Evolutionary conservation across 2,888 invertebrate species (phyloP).

Genomic region (Busseola fusca): DNA sequence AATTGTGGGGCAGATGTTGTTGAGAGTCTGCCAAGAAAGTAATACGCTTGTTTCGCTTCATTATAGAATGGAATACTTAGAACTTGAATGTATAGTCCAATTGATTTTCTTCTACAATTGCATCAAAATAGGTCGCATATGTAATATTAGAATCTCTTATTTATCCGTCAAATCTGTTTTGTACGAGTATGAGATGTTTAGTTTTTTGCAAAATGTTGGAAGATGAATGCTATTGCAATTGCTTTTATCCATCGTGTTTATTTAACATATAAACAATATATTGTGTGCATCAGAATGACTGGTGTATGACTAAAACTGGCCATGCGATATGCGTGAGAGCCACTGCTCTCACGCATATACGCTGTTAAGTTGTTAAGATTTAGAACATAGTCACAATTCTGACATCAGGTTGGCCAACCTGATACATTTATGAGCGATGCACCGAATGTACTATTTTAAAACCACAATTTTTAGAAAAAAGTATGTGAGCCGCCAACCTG

Average conservation of each 20-base stretch:
- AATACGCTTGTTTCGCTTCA: conserved; percentile 39
- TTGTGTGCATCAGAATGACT: too few relatives aligned
- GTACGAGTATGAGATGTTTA: neutral
- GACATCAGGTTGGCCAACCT: too few relatives aligned
- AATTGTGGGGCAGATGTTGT: conserved; percentile 52
- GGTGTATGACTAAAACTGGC: too few relatives aligned
- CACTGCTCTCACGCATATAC: too few relatives aligned
- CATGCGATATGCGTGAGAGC: too few relatives aligned
- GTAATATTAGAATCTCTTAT: neutral
- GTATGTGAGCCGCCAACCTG: too few relatives aligned
- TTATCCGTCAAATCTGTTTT: neutral
- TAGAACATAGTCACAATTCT: too few relatives aligned
- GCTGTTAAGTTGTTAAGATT: too few relatives aligned
- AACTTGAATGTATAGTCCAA: conserved; percentile 54
- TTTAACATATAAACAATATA: neutral
- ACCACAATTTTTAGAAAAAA: too few relatives aligned
- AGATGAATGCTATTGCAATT: neutral
- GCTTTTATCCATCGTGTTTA: neutral
- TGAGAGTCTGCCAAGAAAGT: conserved; percentile 63
- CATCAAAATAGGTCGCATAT: conserved; percentile 15
- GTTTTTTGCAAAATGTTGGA: neutral
- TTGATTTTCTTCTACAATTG: conserved; percentile 63
- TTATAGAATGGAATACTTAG: conserved; percentile 55
- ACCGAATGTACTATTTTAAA: too few relatives aligned
- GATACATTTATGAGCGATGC: too few relatives aligned